A percentile compares a stretch with the other conserved stretches of the same genome.
Evolutionary conservation across 2,888 invertebrate genomes (phyloP).

Genomic region (Scelioninae gen. 2): DNA sequence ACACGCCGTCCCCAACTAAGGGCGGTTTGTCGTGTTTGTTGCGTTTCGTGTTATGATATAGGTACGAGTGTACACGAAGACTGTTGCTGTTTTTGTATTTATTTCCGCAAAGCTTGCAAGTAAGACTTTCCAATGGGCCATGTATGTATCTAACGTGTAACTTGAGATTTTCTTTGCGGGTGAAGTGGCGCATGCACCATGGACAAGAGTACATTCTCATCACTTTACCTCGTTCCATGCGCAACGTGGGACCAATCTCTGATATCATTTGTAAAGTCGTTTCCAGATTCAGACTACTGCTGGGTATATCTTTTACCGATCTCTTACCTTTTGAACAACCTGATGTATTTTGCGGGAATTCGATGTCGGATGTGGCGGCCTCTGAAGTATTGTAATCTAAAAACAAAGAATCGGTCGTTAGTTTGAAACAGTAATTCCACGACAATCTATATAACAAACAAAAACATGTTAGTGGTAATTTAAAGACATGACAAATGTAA

Average conservation of each 20-base stretch:
- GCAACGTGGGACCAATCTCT: slow-evolving; percentile 72
- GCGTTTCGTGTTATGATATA: slow-evolving; percentile 73
- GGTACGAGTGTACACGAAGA: slow-evolving; percentile 74
- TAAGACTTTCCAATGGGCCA: slow-evolving; percentile 81
- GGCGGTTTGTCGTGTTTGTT: slow-evolving; percentile 65
- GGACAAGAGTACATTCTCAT: slow-evolving; percentile 74
- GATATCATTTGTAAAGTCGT: slow-evolving; percentile 73
- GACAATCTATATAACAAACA: too few relatives aligned
- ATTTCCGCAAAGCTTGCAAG: slow-evolving; percentile 84
- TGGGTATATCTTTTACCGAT: slow-evolving; percentile 71
- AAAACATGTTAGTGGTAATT: too few relatives aligned
- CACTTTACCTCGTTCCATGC: slow-evolving; percentile 72
- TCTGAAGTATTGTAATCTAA: slow-evolving; percentile 31
- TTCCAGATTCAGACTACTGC: slow-evolving; percentile 70
- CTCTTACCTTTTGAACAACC: slow-evolving; percentile 65
- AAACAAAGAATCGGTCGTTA: neutral
- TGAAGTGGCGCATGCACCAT: slow-evolving; percentile 73
- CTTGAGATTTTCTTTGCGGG: slow-evolving; percentile 79
- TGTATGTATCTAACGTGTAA: slow-evolving; percentile 85
- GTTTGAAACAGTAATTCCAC: too few relatives aligned
- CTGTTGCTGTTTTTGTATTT: slow-evolving; percentile 75
- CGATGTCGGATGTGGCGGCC: slow-evolving; percentile 39
- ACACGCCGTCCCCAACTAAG: slow-evolving; percentile 53
- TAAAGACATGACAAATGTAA: too few relatives aligned
- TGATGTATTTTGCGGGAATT: slow-evolving; percentile 36